Base-by-base conservation (phyloP, 2,797 vertebrate genomes). In the Notolabrus celidotus region DNA sequence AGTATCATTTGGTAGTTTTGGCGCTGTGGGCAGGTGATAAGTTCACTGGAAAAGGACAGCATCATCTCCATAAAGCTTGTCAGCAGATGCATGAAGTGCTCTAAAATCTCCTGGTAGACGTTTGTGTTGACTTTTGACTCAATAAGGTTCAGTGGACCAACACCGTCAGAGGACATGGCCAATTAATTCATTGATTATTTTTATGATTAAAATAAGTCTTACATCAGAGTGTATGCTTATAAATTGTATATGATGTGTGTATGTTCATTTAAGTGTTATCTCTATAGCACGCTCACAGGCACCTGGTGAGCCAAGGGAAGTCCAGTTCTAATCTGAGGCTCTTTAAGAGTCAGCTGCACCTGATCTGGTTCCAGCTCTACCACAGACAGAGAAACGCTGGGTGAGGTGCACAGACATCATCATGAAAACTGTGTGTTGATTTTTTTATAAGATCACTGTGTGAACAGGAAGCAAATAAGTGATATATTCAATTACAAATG, bases 301-400 rank as follows among this genome's bases (percentile, higher is more conserved):
- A 96, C 69, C 91, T 97, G 70, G 90, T 95, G 58, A 86, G 70
- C 45, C 97, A 95, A 89, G 89, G 89, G 0, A 57, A 92, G 54
- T 91, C 94, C 29, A 94, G 66, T 51, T 79, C 92, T 1, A 71
- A 89, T 53, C 67, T 90, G 70, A 90, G 70, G 6, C 59, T 78
- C 50, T 97, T 97, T 79, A 96, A 93, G 79, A 77, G 23, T 60
- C 95, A 97, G 68, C 92, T 97, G 43, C 91, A 93, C 63, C 47
- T 85, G 76, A 96, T 97, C 88, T 97, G 96, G 96, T 97, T 97
- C 83, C 87, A 94, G 9, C 91, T 97, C 17, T 96, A 96, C 79
- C 89, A 92, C 90, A 91, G 96, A 70, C 89, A 95, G 54, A 86
- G 74, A 39, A 92, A 86, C 66, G 63, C 82, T 25, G 93, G 94